Evolutionary conservation across 1,140 invertebrate genomes (phyloP).

Genomic region (Caenorhabditis brenneri): DNA sequence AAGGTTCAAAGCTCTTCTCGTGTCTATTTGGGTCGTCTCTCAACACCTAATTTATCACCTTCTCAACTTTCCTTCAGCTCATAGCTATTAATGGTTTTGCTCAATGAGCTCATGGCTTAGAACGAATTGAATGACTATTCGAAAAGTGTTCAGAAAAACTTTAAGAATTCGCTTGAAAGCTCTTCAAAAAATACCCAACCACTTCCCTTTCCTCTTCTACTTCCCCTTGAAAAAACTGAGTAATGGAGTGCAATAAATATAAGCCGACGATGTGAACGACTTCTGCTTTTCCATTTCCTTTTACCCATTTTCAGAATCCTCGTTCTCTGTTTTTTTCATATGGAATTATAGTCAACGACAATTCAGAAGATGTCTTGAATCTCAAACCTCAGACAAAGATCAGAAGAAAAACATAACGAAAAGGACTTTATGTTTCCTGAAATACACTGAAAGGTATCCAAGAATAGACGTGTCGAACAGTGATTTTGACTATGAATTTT

Average conservation of each 20-base stretch:
- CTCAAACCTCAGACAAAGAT: not conserved
- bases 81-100: constrained; percentile 1
- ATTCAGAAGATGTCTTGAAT: not conserved
- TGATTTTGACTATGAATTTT: constrained; percentile 7
- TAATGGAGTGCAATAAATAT: constrained; percentile 8
- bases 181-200: not conserved
- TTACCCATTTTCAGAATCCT: not conserved
- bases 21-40: not conserved
- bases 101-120: not conserved
- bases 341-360: no score
- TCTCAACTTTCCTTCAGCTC: not conserved
- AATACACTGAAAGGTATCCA: not conserved
- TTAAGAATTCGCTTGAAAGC: not conserved
- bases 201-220: not conserved
- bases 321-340: not conserved
- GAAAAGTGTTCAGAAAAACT: not conserved
- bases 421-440: no score
- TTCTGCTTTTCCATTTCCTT: not conserved
- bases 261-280: not conserved
- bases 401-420: not conserved
- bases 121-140: not conserved
- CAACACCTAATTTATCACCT: not conserved
- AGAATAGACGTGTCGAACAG: not conserved
- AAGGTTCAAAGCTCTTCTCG: not conserved
- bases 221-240: not conserved